phyloP scores from a whole-genome alignment of 2,888 invertebrate species.

The Blera fallax region DNA sequence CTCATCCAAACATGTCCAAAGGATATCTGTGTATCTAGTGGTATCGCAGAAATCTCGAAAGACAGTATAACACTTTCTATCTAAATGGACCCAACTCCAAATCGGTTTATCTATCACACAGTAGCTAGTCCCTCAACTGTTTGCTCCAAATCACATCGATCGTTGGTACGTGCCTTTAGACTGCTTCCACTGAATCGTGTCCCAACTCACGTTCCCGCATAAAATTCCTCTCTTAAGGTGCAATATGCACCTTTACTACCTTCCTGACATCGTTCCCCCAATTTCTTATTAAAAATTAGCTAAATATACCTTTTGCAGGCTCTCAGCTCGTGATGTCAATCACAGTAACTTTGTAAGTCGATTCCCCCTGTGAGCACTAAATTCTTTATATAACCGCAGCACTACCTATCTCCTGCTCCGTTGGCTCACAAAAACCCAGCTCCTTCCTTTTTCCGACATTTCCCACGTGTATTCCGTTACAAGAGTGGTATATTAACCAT shows the following conservation, averaged over 20 bases:
- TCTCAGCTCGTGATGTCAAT: not conserved
- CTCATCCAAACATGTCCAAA: too few species aligned
- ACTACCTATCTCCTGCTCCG: not conserved
- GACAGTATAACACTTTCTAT: too few species aligned
- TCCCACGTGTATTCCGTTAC: constrained; percentile 16
- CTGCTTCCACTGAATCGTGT: too few species aligned
- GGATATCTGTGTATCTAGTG: too few species aligned
- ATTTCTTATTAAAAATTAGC: not conserved
- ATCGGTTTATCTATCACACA: too few species aligned
- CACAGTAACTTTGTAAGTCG: not conserved
- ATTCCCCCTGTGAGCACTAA: constrained; percentile 16
- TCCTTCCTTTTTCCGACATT: not conserved
- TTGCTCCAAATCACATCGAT: too few species aligned
- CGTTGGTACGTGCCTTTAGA: too few species aligned
- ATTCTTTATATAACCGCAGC: not conserved
- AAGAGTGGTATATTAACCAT: constrained; percentile 32
- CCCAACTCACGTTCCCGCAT: not conserved
- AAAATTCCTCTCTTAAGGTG: not conserved
- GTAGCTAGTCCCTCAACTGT: too few species aligned
- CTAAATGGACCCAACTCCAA: too few species aligned
- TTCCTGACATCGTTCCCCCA: not conserved
- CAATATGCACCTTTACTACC: not conserved
- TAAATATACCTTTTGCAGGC: not conserved
- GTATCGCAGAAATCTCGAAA: too few species aligned
- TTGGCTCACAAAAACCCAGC: not conserved